Evolutionary conservation across 2,888 invertebrate species (phyloP).

Genomic region (Rhaphigaster nebulosa): DNA sequence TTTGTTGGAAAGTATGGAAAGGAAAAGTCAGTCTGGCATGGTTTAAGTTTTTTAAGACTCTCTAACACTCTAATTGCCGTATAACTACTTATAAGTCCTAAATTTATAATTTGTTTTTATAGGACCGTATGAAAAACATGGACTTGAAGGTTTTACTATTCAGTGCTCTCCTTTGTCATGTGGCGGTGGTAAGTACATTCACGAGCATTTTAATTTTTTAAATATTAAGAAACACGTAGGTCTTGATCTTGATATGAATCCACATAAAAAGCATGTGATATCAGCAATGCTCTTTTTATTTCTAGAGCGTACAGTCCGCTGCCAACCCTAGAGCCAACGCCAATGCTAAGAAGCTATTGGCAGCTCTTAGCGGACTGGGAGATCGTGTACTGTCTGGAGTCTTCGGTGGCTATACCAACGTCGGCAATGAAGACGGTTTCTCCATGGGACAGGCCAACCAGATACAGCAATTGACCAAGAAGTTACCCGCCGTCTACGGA

Average conservation of each 20-base stretch:
- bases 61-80: too few species aligned
- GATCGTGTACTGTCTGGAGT: neutral
- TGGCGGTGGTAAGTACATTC: neutral
- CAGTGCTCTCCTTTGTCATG: neutral
- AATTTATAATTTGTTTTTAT: neutral
- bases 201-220: neutral
- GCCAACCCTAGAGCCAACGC: constrained; percentile 67
- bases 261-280: neutral
- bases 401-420: constrained; percentile 27
- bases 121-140: neutral
- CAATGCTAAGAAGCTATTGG: neutral
- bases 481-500: neutral
- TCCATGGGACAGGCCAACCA: neutral
- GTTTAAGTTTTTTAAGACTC: too few species aligned
- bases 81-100: neutral
- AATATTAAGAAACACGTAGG: too few species aligned
- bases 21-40: too few species aligned
- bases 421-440: neutral
- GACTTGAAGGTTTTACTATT: neutral
- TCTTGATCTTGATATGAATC: neutral
- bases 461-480: neutral
- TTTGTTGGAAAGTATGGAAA: too few species aligned
- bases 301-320: constrained; percentile 69
- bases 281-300: neutral
- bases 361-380: neutral